These are phyloP conservation scores for Centrocercus urophasianus DNA, from an alignment of 2,113 vertebrate genomes.

Conservation along the genomic window DNA sequence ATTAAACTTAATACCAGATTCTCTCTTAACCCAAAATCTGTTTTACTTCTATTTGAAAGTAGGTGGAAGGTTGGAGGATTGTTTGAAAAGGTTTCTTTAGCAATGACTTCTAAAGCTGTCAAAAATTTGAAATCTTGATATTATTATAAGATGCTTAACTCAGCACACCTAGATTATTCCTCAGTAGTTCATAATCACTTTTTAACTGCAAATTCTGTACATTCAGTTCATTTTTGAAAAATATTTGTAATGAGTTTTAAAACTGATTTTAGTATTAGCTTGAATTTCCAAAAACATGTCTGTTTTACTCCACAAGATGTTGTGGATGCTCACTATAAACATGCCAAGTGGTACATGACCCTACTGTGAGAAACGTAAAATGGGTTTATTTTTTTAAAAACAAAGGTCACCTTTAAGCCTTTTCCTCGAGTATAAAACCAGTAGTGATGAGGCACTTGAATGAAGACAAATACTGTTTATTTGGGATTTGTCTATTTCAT, in stretches of 20 bases:
- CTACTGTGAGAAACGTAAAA: neutral
- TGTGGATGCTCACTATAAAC: conserved; percentile 26
- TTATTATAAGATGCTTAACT: neutral
- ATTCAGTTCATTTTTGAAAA: neutral
- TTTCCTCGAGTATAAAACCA: neutral
- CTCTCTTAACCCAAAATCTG: neutral
- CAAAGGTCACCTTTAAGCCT: neutral
- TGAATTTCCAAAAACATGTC: conserved; percentile 15
- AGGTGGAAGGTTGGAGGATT: neutral
- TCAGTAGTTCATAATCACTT: neutral
- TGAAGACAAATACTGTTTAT: neutral
- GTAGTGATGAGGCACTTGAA: neutral
- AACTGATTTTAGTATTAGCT: neutral
- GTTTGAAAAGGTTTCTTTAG: neutral
- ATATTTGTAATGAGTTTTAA: neutral
- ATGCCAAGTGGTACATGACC: neutral
- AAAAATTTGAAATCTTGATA: neutral
- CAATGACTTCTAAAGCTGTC: neutral
- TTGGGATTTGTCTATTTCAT: neutral
- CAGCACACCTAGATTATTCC: neutral
- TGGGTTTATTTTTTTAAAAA: neutral
- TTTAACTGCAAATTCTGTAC: neutral
- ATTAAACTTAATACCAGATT: neutral
- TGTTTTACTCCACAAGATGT: conserved; percentile 73
- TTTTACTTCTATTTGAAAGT: neutral